Base-by-base conservation (phyloP, 2,888 invertebrate species). In the Lasioglossum figueresi region DNA sequence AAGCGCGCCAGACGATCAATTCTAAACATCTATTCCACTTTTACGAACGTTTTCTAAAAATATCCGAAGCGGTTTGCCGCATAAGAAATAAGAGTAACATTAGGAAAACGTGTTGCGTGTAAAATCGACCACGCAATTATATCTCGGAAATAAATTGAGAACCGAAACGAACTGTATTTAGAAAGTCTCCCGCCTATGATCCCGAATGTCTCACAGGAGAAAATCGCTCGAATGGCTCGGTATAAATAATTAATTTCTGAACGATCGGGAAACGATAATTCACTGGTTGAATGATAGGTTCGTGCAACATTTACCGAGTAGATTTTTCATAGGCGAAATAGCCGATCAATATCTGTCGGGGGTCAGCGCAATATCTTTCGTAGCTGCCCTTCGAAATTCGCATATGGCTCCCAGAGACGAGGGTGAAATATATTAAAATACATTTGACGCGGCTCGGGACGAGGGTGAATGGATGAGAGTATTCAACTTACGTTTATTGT, bases 341-440 rank as follows among this genome's bases (percentile, higher is more conserved):
- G 31, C 4, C 56, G 87, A 80, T 87, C 87, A 37, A 87, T 87
- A 86, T 73, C 68, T 12, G 59, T 37, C 71, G 40, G 27, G 76
- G 83, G 75, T 74, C 78, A 79, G 37, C 66, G 83, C 70, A 80
- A 83, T 87, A 86, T 80, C 79, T 63, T 23, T 56, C n/a, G 10
- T 45, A 27, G 68, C 34, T 63, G 79, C 84, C 87, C 82, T 71
- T 56, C 72, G 76, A 83, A 80, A 80, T 79, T 76, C 83, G 76
- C 86, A 84, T 85, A 88, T 87, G 88, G 89, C 86, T 75, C 78
- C 59, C 82, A 75, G 84, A 73, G 88, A n/a, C 40, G 83, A 81
- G 83, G 84, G 86, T 88, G 86, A 77, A 88, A 86, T 73, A 86
- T 87, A 91, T 92, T 91, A 92, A 91, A 92, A 91, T 89, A 89